phyloP scores from a whole-genome alignment of 2,888 invertebrate species.

The Hirtodrosophila duncani region DNA sequence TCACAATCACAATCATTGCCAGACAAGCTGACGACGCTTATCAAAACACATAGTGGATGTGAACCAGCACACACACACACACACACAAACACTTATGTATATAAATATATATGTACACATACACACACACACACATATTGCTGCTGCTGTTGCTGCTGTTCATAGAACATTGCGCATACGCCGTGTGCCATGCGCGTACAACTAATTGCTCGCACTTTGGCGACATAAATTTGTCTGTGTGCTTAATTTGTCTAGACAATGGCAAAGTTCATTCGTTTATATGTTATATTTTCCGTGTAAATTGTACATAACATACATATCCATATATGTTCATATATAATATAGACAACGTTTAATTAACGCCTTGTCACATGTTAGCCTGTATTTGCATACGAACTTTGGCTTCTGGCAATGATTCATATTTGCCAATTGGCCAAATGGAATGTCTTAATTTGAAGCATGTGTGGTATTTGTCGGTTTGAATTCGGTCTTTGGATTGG shows the following conservation, averaged over 20 bases:
- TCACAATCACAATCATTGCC: no score
- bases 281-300: no score
- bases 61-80: constrained; percentile 6
- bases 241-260: constrained; percentile 71
- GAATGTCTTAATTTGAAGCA: no score
- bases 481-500: no score
- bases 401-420: no score
- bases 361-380: constrained; percentile 50
- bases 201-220: constrained; percentile 38
- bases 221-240: constrained; percentile 47
- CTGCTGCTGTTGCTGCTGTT: no score
- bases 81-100: background rate
- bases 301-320: constrained; percentile 1
- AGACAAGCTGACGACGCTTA: constrained; percentile 58
- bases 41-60: no score
- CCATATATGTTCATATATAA: constrained; percentile 23
- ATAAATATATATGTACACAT: background rate
- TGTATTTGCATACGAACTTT: no score
- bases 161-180: constrained; percentile 62
- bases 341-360: constrained; percentile 57
- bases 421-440: no score
- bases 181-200: constrained; percentile 41
- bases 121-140: no score
- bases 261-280: constrained; percentile 63
- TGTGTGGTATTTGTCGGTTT: no score